Evolutionary conservation across 2,888 invertebrate genomes (phyloP).

Genomic region (Tribolium freemani): DNA sequence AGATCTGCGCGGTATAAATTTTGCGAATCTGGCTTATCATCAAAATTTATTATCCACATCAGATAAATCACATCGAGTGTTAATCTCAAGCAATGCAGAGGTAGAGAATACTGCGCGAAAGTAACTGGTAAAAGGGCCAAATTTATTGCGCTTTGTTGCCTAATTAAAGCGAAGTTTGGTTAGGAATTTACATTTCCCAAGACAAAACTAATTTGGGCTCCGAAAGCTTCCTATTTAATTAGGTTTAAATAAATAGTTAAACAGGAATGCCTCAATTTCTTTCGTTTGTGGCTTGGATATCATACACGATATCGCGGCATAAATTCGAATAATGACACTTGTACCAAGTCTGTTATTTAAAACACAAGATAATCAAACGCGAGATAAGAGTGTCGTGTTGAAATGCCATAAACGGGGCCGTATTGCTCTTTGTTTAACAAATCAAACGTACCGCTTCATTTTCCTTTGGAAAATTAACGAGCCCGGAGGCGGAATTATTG

Average conservation of each 20-base stretch:
- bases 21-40: neutral
- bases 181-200: constrained; percentile 55
- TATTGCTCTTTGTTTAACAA: constrained; percentile 28
- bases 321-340: neutral
- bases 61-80: constrained; percentile 44
- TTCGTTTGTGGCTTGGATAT: neutral
- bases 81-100: constrained; percentile 40
- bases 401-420: constrained; percentile 35
- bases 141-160: constrained; percentile 55
- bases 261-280: constrained; percentile 46
- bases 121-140: constrained; percentile 51
- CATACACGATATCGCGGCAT: too few species aligned
- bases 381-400: constrained; percentile 43
- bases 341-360: constrained; percentile 17
- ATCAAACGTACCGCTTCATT: constrained; percentile 3
- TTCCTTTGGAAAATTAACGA: neutral
- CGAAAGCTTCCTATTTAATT: constrained; percentile 53
- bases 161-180: constrained; percentile 56
- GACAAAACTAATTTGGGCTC: constrained; percentile 55
- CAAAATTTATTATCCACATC: constrained; percentile 19
- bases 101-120: constrained; percentile 44
- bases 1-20: too few species aligned
- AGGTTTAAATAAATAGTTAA: constrained; percentile 54
- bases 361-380: constrained; percentile 6
- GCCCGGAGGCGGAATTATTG: neutral